These are phyloP conservation scores for Thripadectes ignobilis DNA, from an alignment of 2,797 vertebrate genomes.

Conservation along the genomic window DNA sequence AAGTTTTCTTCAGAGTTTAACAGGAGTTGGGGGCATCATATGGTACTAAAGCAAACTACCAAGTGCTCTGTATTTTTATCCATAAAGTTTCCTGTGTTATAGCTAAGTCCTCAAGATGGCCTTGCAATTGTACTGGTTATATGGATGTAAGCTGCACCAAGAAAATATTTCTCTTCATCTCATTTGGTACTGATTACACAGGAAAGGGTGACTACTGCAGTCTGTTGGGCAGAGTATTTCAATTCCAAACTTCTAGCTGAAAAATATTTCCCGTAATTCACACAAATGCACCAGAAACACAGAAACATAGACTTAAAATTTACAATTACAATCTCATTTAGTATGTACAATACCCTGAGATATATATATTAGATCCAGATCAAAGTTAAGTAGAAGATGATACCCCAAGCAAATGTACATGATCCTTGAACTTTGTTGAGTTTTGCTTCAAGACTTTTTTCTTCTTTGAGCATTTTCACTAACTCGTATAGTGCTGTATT, in stretches of 20 bases:
- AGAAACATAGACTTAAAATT: background rate
- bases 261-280: background rate
- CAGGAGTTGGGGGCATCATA: background rate
- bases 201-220: background rate
- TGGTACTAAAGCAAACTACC: background rate
- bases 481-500: background rate
- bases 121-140: background rate
- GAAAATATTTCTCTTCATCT: background rate
- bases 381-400: background rate
- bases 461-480: background rate
- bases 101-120: background rate
- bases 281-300: background rate
- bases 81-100: background rate
- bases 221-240: background rate
- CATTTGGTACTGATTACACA: background rate
- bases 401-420: background rate
- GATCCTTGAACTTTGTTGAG: background rate
- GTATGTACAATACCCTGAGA: background rate
- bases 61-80: background rate
- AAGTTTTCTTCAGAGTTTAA: background rate
- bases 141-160: background rate
- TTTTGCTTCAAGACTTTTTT: background rate
- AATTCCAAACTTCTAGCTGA: background rate
- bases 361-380: background rate
- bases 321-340: background rate